Base-by-base conservation (phyloP, 1,140 invertebrate species). In the Ectropis grisescens region DNA sequence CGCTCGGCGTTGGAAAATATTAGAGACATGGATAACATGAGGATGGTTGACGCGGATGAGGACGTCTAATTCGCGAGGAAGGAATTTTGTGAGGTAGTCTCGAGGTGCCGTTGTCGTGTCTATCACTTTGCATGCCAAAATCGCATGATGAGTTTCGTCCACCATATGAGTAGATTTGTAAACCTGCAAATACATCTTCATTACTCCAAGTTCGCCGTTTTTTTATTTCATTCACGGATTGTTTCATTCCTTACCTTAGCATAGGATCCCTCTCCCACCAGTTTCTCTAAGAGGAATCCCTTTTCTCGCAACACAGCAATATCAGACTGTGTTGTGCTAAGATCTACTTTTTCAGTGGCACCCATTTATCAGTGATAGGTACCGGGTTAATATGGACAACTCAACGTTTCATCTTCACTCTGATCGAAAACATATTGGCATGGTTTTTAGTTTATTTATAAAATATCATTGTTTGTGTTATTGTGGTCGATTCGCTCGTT, bases 31-130 rank as follows among this genome's bases (percentile, higher is more conserved):
- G 0, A 93, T 85, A 2, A 93, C 83, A 45, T 91, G 86, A 0
- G 90, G 90, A 56, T 93, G 91, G 54, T 88, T 88, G 4, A 93
- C 50, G 50, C 89, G 85, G 9, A 86, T 80, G 7, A 91, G 62
- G 11, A 92, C 86, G 29, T 90, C 86, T 2, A 93, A 70, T 69
- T 93, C 91, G 11, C 91, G 74, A 0, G 91, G 90, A 14, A 93
- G 74, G 68, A 93, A 93, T 62, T 92, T 90, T 4, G 85, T 75
- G 11, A 90, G 82, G 51, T 92, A 92, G 51, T 93, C 90, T 44
- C 87, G 85, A 1, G 90, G 88, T 0, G 90, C 89, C 41, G 85
- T 85, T 2, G 81, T 67, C 1, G 86, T 87, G 56, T 93, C 89
- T 29, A 93, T 90, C 1, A 93, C 85, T 83, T 94, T 94, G 46